Evolutionary conservation across 1,140 invertebrate genomes (phyloP), one percentile per base, ranked within the genome.

Genomic region (Sesamia nonagrioides): DNA sequence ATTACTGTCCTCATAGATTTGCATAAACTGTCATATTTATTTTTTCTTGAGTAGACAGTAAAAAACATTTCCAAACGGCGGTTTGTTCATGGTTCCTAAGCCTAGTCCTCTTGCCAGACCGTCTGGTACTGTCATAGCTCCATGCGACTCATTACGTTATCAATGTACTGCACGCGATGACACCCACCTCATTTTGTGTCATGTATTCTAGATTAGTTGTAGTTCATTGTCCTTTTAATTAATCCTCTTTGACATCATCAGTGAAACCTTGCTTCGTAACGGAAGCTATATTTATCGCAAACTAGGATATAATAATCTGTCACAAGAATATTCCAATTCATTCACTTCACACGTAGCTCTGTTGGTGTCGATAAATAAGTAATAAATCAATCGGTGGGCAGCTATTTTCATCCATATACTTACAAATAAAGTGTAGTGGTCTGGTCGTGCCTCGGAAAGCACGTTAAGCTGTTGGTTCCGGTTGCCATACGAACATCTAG

Each of bases 111-210:
- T 13, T 21, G 8, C 17, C 37, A 66, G 61, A 66, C 17, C 11
- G 9, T 66, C 18, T 18, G n/a, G 11, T 21, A 7, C 9, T 18
- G 17, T 4, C 35, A 66, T 66, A 42, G 17, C 37, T 42, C 9
- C 61, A 42, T 42, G 61, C 37, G 61, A 66, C 37, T 37, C 42
- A 4, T 66, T 66, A 9, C 21, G 35, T 66, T 66, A 66, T 42
- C 17, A 18, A 66, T 42, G 61, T 21, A 8, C 17, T 42, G 61
- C 61, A 66, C 37, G 61, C 61, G 37, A 66, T 45, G 17, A 40
- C 61, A 66, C 61, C 61, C 61, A 45, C 61, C 9, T 21, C 1
- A 21, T 17, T 42, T 42, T 35, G n/a, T 27, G 3, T 33, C 17
- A 35, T n/a, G 5, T 63, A 9, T 15, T 42, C 61, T 66, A 42